Evolutionary conservation across 2,888 invertebrate genomes (phyloP).

Genomic region (Monopis laevigella): DNA sequence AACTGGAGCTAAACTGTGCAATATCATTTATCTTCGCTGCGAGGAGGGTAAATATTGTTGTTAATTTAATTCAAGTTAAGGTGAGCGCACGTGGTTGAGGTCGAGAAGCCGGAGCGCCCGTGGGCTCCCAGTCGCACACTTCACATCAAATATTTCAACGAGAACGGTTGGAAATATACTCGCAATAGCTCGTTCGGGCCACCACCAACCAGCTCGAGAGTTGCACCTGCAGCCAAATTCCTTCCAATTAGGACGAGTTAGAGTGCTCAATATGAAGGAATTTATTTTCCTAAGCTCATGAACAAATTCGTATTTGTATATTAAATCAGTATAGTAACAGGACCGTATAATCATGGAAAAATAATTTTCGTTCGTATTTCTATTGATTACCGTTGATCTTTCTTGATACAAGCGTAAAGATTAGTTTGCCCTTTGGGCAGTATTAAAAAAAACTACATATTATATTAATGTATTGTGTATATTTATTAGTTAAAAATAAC

Average conservation of each 20-base stretch:
- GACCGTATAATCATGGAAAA: too few relatives aligned
- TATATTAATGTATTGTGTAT: too few relatives aligned
- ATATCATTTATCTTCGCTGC: constrained; percentile 56
- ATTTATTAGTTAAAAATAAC: too few relatives aligned
- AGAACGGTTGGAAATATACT: constrained; percentile 50
- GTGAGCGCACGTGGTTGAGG: constrained; percentile 38
- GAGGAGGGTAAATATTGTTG: constrained; percentile 63
- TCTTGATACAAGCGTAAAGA: too few relatives aligned
- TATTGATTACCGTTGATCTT: too few relatives aligned
- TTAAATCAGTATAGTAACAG: too few relatives aligned
- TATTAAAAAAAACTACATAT: too few relatives aligned
- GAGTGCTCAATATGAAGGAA: constrained; percentile 53
- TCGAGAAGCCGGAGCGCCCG: constrained; percentile 24
- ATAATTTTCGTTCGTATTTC: too few relatives aligned
- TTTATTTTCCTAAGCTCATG: not conserved
- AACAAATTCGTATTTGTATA: not conserved
- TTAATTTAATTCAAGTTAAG: constrained; percentile 62
- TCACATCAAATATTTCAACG: constrained; percentile 60
- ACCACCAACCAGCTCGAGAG: constrained; percentile 64
- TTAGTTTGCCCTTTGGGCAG: too few relatives aligned
- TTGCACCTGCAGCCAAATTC: constrained; percentile 67
- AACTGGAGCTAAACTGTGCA: constrained; percentile 54
- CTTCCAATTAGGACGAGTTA: constrained; percentile 66
- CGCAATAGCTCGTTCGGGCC: constrained; percentile 60
- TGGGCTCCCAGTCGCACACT: constrained; percentile 50